Percentiles rank a stretch among this genome's conserved stretches.
These are phyloP conservation scores for Limenitis camilla DNA, from an alignment of 2,888 invertebrate species.

Conservation along the genomic window DNA sequence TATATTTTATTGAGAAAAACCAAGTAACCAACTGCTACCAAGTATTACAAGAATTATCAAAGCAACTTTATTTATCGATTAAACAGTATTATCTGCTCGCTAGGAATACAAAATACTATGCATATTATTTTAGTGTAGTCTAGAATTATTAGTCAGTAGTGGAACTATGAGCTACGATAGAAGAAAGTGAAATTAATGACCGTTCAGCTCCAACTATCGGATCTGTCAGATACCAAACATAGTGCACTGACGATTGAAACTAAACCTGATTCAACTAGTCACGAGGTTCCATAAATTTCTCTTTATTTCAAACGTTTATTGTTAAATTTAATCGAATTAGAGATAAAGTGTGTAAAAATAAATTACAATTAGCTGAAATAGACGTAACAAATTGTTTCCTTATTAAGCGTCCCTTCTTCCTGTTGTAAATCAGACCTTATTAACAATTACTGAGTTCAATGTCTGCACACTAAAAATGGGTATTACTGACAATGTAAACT, in stretches of 20 bases:
- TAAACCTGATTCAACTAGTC: neutral
- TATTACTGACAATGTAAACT: neutral
- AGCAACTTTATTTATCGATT: too few relatives aligned
- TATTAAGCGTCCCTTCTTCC: conserved; percentile 45
- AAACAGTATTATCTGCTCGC: too few relatives aligned
- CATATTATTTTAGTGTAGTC: neutral
- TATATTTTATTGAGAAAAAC: too few relatives aligned
- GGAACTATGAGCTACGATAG: conserved; percentile 11
- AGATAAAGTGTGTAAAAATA: conserved; percentile 16
- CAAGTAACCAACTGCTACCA: too few relatives aligned
- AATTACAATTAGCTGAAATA: conserved; percentile 21
- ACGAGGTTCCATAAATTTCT: conserved; percentile 3
- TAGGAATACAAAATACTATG: too few relatives aligned
- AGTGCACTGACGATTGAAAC: conserved; percentile 11
- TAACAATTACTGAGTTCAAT: conserved; percentile 15
- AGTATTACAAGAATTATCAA: too few relatives aligned
- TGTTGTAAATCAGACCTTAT: conserved; percentile 26
- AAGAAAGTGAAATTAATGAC: conserved; percentile 39
- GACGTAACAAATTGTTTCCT: conserved; percentile 42
- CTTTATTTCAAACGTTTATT: neutral
- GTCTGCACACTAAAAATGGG: conserved; percentile 5
- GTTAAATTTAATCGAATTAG: conserved; percentile 2
- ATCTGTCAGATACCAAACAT: conserved; percentile 31
- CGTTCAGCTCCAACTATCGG: conserved; percentile 39
- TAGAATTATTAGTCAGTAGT: neutral